Conservation (phyloP, 2,797 vertebrate species). For the Alfaro cultratus region DNA sequence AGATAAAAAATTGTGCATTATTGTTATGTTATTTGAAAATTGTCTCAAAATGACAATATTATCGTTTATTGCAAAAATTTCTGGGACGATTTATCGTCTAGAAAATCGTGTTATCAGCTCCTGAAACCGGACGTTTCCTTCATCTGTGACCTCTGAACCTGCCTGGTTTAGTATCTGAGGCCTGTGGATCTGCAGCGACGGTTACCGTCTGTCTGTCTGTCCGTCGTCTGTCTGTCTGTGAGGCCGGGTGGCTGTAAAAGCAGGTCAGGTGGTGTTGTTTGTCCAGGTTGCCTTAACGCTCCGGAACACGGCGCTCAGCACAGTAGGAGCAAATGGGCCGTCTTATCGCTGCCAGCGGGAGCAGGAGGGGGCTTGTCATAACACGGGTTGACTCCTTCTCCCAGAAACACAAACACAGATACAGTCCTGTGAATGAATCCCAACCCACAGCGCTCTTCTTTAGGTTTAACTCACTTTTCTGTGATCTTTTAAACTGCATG, state of each 20-base stretch:
- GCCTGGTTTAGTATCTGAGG: background rate
- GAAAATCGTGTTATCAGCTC: background rate
- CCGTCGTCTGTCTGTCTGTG: too few species aligned
- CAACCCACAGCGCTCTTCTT: background rate
- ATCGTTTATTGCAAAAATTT: too few species aligned
- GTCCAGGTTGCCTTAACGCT: slow-evolving; percentile 71
- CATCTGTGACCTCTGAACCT: slow-evolving; percentile 26
- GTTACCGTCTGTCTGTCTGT: slow-evolving; percentile 22
- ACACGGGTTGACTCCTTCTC: background rate
- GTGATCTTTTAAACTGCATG: background rate
- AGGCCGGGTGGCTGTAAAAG: background rate
- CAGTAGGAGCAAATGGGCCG: slow-evolving; percentile 74
- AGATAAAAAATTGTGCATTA: too few species aligned
- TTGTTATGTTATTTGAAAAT: too few species aligned
- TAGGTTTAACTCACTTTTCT: background rate
- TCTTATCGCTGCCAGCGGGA: background rate
- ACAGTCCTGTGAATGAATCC: background rate
- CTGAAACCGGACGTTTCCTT: background rate
- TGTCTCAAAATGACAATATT: too few species aligned
- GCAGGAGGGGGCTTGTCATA: background rate
- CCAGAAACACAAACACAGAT: background rate
- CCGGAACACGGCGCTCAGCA: slow-evolving; percentile 68
- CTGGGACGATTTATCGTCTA: too few species aligned
- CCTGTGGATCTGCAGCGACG: slow-evolving; percentile 13
- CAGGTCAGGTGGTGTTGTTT: slow-evolving; percentile 53